Evolutionary conservation across 2,113 vertebrate genomes (phyloP).

Genomic region (Ophthalmolycus amberensis): DNA sequence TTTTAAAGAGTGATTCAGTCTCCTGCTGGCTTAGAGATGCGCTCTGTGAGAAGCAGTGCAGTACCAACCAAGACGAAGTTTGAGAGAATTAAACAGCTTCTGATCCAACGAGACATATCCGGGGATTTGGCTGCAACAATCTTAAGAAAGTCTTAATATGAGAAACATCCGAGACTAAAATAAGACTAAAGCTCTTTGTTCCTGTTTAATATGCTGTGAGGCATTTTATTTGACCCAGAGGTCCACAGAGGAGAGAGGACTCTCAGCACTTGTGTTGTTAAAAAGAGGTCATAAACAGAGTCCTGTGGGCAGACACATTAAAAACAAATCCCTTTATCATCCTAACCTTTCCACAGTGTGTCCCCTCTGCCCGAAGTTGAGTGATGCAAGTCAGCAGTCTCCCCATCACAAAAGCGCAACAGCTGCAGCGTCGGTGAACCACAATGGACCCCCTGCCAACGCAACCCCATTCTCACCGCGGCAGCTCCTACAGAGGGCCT

Average conservation of each 20-base stretch:
- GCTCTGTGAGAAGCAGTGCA: background rate
- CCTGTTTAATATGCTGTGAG: background rate
- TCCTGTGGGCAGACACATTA: background rate
- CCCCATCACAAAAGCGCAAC: slow-evolving; percentile 78
- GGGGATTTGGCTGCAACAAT: background rate
- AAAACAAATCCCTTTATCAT: background rate
- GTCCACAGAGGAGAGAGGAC: background rate
- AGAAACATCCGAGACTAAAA: background rate
- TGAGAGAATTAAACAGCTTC: background rate
- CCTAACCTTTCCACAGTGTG: background rate
- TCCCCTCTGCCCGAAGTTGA: slow-evolving; percentile 37
- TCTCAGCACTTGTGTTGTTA: slow-evolving; percentile 9
- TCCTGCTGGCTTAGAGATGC: slow-evolving; percentile 5
- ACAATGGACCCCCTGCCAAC: slow-evolving; percentile 80
- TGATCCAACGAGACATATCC: background rate
- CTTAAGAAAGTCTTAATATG: background rate
- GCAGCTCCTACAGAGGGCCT: slow-evolving; percentile 72
- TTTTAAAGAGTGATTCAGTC: slow-evolving; percentile 12
- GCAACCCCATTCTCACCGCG: slow-evolving; percentile 72
- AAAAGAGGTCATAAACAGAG: slow-evolving; percentile 9
- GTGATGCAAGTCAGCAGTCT: slow-evolving; percentile 54
- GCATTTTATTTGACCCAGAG: slow-evolving; percentile 33
- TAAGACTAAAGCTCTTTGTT: background rate
- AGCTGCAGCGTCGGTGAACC: slow-evolving; percentile 81
- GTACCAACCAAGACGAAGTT: background rate